Evolutionary conservation across 2,888 invertebrate genomes (phyloP).

Genomic region (Andrena minutula): DNA sequence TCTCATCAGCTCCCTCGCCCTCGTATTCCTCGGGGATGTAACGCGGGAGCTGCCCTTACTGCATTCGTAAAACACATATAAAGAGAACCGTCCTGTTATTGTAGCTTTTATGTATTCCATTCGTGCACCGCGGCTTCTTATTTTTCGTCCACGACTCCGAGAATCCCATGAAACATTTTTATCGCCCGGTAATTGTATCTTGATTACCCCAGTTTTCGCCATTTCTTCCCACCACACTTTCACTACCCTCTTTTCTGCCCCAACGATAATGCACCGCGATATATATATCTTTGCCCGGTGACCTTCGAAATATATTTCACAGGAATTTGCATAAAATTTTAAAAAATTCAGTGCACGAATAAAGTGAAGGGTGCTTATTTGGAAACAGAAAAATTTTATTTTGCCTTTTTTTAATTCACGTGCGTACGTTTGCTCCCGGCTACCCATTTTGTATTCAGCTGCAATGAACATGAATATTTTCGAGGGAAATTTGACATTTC

Average conservation of each 20-base stretch:
- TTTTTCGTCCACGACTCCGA: constrained; percentile 4
- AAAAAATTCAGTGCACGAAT: neutral
- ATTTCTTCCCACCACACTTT: neutral
- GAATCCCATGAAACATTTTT: constrained; percentile 4
- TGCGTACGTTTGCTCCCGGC: too few relatives aligned
- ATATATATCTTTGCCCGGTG: neutral
- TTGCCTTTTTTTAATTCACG: neutral
- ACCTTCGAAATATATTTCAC: neutral
- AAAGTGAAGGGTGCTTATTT: neutral
- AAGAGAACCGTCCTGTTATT: constrained; percentile 33
- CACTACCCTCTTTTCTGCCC: neutral
- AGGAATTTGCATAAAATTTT: neutral
- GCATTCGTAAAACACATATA: constrained; percentile 26
- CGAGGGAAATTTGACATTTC: neutral
- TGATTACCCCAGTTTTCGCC: neutral
- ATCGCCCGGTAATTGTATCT: constrained; percentile 22
- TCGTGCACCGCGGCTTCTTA: constrained; percentile 18
- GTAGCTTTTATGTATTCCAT: constrained; percentile 36
- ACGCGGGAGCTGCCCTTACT: constrained; percentile 11
- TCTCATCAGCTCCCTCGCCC: constrained; percentile 27
- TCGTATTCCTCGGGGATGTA: constrained; percentile 27
- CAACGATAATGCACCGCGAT: neutral
- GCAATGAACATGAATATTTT: constrained; percentile 11
- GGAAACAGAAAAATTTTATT: neutral
- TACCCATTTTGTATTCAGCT: neutral